A percentile compares a stretch with the other conserved stretches of the same genome.
phyloP scores from a whole-genome alignment of 2,888 invertebrate genomes.

The Coecobrya sp. region DNA sequence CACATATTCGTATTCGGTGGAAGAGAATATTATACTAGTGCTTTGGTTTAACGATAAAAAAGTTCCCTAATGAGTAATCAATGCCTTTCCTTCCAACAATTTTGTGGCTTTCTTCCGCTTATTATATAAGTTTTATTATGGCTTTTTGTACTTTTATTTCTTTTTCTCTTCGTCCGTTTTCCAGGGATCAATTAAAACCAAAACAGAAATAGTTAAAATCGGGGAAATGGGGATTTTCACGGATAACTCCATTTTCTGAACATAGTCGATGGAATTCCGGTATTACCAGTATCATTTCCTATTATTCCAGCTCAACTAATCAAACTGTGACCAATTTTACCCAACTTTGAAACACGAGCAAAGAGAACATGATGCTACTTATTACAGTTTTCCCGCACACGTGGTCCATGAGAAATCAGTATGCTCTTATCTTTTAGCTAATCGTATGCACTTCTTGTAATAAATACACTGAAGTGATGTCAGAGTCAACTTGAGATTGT shows the following conservation, averaged over 20 bases:
- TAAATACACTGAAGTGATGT: too few species aligned
- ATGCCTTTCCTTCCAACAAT: constrained; percentile 60
- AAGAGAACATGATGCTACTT: too few species aligned
- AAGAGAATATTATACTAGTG: neutral
- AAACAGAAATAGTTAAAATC: neutral
- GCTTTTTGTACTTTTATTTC: neutral
- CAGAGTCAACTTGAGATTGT: too few species aligned
- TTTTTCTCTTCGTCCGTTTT: neutral
- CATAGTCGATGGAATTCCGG: too few species aligned
- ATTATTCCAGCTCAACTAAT: too few species aligned
- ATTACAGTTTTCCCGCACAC: too few species aligned
- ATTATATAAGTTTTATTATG: neutral
- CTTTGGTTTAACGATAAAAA: neutral
- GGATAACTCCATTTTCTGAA: neutral
- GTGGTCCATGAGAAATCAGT: too few species aligned
- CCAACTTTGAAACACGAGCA: too few species aligned
- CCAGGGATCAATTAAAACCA: constrained; percentile 14
- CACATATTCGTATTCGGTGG: neutral
- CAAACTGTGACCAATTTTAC: too few species aligned
- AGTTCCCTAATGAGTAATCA: constrained; percentile 82
- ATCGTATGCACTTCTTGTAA: too few species aligned
- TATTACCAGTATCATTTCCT: too few species aligned
- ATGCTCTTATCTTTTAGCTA: too few species aligned
- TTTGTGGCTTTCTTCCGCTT: constrained; percentile 51
- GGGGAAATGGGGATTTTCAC: neutral